phyloP scores from a whole-genome alignment of 2,888 invertebrate genomes.

The Drosophila leonis region DNA sequence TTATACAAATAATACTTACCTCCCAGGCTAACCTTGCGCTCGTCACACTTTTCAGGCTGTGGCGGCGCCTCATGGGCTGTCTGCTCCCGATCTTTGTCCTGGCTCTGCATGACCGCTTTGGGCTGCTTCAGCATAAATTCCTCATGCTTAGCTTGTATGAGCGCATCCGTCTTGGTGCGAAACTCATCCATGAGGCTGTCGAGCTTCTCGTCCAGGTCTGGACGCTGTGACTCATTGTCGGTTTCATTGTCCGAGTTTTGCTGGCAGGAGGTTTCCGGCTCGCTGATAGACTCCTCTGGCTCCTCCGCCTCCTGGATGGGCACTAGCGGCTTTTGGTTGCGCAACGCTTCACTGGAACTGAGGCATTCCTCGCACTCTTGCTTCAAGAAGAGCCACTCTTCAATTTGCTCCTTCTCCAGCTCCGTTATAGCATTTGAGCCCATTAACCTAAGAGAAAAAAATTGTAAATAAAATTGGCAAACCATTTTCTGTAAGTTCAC shows the following conservation, averaged over 20 bases:
- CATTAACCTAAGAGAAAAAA: conserved; percentile 85
- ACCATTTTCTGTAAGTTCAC: conserved; percentile 1
- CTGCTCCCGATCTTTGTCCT: conserved; percentile 78
- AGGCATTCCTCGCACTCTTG: conserved; percentile 94
- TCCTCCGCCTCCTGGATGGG: conserved; percentile 87
- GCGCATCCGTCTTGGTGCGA: conserved; percentile 89
- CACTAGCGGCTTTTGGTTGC: conserved; percentile 82
- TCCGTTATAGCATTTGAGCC: conserved; percentile 90
- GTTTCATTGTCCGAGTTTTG: conserved; percentile 85
- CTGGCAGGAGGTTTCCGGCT: conserved; percentile 86
- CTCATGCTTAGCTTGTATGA: conserved; percentile 88
- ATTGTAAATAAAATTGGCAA: neutral
- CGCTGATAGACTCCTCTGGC: conserved; percentile 88
- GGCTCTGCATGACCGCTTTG: conserved; percentile 84
- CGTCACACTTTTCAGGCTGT: conserved; percentile 55
- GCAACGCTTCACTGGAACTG: conserved; percentile 83
- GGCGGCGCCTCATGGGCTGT: conserved; percentile 44
- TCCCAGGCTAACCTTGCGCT: conserved; percentile 67
- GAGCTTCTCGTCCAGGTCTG: conserved; percentile 90
- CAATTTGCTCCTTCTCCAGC: conserved; percentile 90
- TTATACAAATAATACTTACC: conserved; percentile 49
- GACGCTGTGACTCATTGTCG: conserved; percentile 87
- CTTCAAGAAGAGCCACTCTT: conserved; percentile 93
- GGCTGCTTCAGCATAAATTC: conserved; percentile 87
- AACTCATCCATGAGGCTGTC: conserved; percentile 91